phyloP scores from a whole-genome alignment of 2,888 invertebrate species.

The Scaptomyza cyrtandrae region DNA sequence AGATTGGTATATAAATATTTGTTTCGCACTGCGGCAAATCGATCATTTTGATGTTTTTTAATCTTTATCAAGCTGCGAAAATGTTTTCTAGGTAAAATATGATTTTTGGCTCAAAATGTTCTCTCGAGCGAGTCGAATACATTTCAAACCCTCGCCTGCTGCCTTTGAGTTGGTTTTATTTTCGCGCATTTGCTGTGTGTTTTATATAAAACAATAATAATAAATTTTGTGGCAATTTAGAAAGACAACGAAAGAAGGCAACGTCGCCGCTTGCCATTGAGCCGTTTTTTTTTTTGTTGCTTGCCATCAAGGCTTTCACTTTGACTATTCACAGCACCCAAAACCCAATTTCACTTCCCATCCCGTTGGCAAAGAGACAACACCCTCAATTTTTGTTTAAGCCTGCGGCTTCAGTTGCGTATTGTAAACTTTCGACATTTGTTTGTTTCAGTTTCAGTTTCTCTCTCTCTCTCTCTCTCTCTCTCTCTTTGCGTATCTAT shows the following conservation, averaged over 20 bases:
- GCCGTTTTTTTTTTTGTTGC: constrained; percentile 59
- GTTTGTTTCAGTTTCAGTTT: constrained; percentile 36
- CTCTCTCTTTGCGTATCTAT: constrained; percentile 15
- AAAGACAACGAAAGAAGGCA: constrained; percentile 35
- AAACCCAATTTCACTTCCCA: constrained; percentile 3
- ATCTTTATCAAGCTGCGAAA: constrained; percentile 6
- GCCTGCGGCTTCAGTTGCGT: constrained; percentile 50
- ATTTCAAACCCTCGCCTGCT: neutral
- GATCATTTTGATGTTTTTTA: constrained; percentile 7
- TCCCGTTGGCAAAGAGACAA: constrained; percentile 3
- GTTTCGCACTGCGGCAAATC: constrained; percentile 11
- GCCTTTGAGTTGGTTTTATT: constrained; percentile 49
- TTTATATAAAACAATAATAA: constrained; percentile 73
- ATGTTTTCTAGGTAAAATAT: constrained; percentile 1
- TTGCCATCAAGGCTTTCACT: constrained; percentile 50
- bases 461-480: neutral
- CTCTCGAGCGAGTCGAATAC: too few species aligned
- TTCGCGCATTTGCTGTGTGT: constrained; percentile 68
- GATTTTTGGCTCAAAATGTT: constrained; percentile 17
- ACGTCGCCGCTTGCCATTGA: constrained; percentile 29
- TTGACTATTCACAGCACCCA: constrained; percentile 40
- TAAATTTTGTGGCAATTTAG: constrained; percentile 73
- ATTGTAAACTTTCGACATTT: constrained; percentile 70
- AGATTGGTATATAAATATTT: constrained; percentile 28
- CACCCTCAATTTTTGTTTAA: constrained; percentile 30